phyloP scores from a whole-genome alignment of 1,140 invertebrate species.

The Copidosoma floridanum region DNA sequence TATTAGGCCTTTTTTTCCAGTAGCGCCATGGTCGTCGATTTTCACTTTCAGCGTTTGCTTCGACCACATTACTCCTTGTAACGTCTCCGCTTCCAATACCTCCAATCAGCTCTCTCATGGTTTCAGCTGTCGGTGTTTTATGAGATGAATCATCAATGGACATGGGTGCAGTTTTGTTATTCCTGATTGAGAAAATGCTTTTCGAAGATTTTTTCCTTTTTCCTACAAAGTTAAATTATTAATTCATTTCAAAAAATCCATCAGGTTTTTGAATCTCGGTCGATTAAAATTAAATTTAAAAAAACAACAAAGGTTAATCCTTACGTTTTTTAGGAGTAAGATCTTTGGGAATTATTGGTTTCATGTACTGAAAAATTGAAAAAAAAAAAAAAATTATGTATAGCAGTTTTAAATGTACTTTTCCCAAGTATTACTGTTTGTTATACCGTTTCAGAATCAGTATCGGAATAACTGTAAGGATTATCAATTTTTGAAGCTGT shows the following conservation, averaged over 20 bases:
- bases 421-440: background rate
- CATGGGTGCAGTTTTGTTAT: constrained; percentile 17
- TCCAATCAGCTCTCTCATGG: constrained; percentile 12
- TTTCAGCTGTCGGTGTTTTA: background rate
- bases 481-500: background rate
- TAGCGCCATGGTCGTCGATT: background rate
- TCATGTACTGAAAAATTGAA: constrained; percentile 23
- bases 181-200: background rate
- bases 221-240: too few species aligned
- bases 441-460: constrained; percentile 24
- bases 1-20: constrained; percentile 9
- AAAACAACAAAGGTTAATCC: too few species aligned
- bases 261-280: too few species aligned
- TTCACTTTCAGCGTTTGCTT: background rate
- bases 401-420: background rate
- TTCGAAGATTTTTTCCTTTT: background rate
- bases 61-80: background rate
- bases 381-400: background rate
- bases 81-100: constrained; percentile 17
- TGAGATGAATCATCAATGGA: too few species aligned
- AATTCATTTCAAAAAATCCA: too few species aligned
- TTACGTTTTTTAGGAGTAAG: background rate
- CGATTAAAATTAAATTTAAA: too few species aligned
- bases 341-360: constrained; percentile 10
- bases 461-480: constrained; percentile 10